Base-by-base conservation (phyloP, 2,113 vertebrate species). In the Nothoprocta perdicaria region DNA sequence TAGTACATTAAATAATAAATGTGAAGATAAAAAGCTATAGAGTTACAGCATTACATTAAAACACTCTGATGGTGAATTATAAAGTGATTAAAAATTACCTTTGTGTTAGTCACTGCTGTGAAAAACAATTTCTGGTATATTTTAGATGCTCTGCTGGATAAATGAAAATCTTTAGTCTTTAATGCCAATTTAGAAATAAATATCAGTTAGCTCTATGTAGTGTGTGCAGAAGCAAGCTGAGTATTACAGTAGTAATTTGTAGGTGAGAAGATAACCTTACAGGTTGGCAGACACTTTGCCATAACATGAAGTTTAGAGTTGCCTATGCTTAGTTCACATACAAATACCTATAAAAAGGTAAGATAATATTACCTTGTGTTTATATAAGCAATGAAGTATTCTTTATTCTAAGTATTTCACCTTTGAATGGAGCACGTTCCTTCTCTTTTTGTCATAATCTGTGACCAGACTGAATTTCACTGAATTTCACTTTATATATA, bases 101-200 rank as follows among this genome's bases (percentile, higher is more conserved):
- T 57, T 92, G 69, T 91, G 95, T 92, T 88, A 61, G 52, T 88
- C 89, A 67, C 86, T 89, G 90, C 62, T 85, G 77, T 7, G 65
- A 11, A 67, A 71, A 83, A 80, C 88, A 72, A 84, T 94, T 95
- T 94, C 92, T 94, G 71, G 65, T 76, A 80, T 91, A 88, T 94
- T 92, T 91, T 65, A 38, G 55, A 61, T 88, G 93, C 89, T 85
- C 88, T 75, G 80, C 52, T 60, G 68, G 83, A 76, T 55, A 50
- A 73, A 52, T 83, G 65, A 86, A 89, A 95, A 91, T 88, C 78
- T 68, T 45, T 65, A 52, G 41, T 63, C 46, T 85, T 7, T 85
- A 75, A 84, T 22, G 82, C 93, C 91, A 31, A 16, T 17, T 57
- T 57, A 57, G 27, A 31, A 31, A 43, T 92, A 91, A 95, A 91